Evolutionary conservation across 2,888 invertebrate genomes (phyloP), one percentile per base, ranked within the genome.

Genomic region (Diplolepis rosae): DNA sequence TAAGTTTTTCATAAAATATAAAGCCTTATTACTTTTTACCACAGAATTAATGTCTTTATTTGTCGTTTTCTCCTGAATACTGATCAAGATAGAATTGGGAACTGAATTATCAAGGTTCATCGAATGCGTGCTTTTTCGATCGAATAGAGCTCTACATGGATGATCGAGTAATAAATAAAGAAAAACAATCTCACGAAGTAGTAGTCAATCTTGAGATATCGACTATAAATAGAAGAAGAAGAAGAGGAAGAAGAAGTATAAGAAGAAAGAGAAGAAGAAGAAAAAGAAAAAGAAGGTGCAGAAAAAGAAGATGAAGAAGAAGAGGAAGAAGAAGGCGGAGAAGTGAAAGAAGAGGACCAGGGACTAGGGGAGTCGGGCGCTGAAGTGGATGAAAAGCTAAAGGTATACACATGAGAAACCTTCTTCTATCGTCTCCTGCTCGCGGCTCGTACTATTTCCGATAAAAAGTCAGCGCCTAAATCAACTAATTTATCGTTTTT

Each of bases 401-500:
- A 68, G 69, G 68, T 70, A 68, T 68, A 69, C 18, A 18, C 65
- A n/a, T 42, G 68, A 68, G 35, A 9, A 18, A 30, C 50, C 66
- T 51, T 48, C 61, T 67, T 70, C 74, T 22, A 45, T 61, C 71
- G 71, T 70, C 70, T 71, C 71, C 69, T 66, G 66, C 68, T 73
- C 9, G 22, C 18, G 65, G 56, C 56, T 67, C 52, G 75, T 72
- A 73, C 72, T 75, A 76, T 72, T 73, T 35, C 72, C 73, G 76
- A 76, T 76, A 76, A 76, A 76, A 76, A 76, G 74, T 45, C 45
- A 45, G 18, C 45, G 84, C 84, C 85, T 85, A 87, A 88, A 88
- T 88, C 88, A 88, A 86, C 84, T 83, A 86, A 88, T 88, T 88
- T 86, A 87, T 86, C 79, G 85, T 88, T 87, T 84, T 86, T 86